Percentiles rank a stretch among this genome's conserved stretches.
Conservation (phyloP, 2,888 invertebrate species). For the Poecilus cupreus region DNA sequence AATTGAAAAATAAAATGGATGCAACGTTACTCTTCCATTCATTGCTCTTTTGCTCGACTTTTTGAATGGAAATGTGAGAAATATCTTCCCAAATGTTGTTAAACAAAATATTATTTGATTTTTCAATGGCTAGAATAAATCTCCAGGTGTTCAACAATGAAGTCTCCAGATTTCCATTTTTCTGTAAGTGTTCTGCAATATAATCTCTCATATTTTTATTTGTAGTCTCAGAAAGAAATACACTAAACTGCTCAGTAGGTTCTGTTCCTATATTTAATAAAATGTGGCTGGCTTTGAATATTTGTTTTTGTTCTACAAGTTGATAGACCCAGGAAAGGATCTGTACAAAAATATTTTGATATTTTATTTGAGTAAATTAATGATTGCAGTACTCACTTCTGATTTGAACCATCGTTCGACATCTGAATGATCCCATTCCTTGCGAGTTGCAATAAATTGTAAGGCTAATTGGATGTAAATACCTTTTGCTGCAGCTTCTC, state of each 20-base stretch:
- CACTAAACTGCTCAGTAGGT: conserved; percentile 76
- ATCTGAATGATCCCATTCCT: conserved; percentile 74
- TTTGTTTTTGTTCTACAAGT: conserved; percentile 78
- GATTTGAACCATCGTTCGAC: conserved; percentile 76
- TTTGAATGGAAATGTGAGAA: conserved; percentile 74
- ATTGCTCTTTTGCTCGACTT: conserved; percentile 72
- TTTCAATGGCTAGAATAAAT: conserved; percentile 70
- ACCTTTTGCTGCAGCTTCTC: conserved; percentile 82
- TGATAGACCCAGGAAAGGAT: conserved; percentile 80
- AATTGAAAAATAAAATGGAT: conserved; percentile 76
- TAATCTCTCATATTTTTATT: conserved; percentile 79
- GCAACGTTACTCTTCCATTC: conserved; percentile 77
- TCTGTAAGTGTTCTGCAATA: conserved; percentile 79
- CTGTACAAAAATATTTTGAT: conserved; percentile 69
- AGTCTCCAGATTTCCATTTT: conserved; percentile 70
- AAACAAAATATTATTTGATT: conserved; percentile 54
- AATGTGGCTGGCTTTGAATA: conserved; percentile 80
- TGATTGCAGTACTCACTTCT: conserved; percentile 72
- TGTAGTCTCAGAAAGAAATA: conserved; percentile 76
- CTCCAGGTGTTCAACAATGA: conserved; percentile 71
- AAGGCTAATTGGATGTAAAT: conserved; percentile 77
- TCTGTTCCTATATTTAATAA: conserved; percentile 78
- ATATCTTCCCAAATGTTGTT: conserved; percentile 69
- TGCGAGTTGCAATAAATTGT: conserved; percentile 76
- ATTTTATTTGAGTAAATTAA: conserved; percentile 63